Percentiles rank a stretch among this genome's conserved stretches.
Conservation (phyloP, 2,797 vertebrate genomes). For the Poeciliopsis turneri region DNA sequence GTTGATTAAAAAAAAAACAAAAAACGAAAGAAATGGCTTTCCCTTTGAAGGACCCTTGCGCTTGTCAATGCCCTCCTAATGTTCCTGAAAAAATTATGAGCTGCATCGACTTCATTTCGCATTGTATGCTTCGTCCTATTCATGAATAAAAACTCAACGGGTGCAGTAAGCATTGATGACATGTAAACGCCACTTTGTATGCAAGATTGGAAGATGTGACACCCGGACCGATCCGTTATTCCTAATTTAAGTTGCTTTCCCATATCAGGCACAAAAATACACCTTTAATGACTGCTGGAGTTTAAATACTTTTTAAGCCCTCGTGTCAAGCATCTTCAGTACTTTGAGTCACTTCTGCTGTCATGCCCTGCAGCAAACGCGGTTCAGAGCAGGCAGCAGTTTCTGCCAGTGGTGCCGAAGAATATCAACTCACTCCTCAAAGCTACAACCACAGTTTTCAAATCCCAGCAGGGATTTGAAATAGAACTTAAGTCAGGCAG, state of each 20-base stretch:
- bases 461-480: not conserved
- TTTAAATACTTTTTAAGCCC: not conserved
- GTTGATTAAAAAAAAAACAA: conserved; percentile 49
- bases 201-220: not conserved
- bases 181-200: not conserved
- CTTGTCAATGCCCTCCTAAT: not conserved
- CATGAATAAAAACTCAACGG: not conserved
- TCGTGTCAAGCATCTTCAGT: not conserved
- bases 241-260: not conserved
- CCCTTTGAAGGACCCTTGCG: conserved; percentile 36
- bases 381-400: not conserved
- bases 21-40: conserved; percentile 27
- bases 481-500: not conserved
- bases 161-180: not conserved
- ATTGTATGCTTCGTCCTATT: not conserved
- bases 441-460: not conserved
- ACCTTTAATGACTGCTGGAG: not conserved
- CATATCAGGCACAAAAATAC: not conserved
- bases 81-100: not conserved
- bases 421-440: not conserved
- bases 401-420: not conserved
- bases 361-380: not conserved
- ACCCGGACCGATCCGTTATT: not conserved
- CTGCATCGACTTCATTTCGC: not conserved
- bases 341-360: not conserved